Conservation (phyloP, 2,797 vertebrate species). For the Antrozous pallidus region DNA sequence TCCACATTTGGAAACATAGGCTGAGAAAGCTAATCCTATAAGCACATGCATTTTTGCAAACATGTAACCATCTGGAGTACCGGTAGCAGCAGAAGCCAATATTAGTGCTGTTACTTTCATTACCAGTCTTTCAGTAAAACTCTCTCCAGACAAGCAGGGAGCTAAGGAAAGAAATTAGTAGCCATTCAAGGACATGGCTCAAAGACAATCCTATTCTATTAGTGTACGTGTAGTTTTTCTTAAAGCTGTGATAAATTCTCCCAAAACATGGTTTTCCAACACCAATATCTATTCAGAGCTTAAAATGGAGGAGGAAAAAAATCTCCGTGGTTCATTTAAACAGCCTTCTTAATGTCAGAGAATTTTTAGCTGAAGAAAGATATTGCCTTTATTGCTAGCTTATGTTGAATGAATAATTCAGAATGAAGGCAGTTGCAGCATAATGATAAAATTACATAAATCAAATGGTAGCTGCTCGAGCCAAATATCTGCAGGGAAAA, state of each 20-base stretch:
- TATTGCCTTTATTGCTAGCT: conserved; percentile 52
- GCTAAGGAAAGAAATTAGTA: conserved; percentile 70
- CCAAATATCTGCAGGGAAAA: neutral
- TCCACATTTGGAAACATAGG: conserved; percentile 65
- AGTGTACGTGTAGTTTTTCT: conserved; percentile 60
- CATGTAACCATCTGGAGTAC: conserved; percentile 77
- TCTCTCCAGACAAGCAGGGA: conserved; percentile 66
- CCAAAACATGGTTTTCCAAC: conserved; percentile 49
- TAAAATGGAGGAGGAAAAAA: conserved; percentile 58
- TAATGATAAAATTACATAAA: conserved; percentile 70
- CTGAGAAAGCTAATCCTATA: conserved; percentile 73
- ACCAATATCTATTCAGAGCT: conserved; percentile 60
- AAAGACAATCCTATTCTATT: conserved; percentile 76
- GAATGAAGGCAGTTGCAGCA: conserved; percentile 60
- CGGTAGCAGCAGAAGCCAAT: conserved; percentile 77
- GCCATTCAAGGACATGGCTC: conserved; percentile 63
- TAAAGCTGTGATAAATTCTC: conserved; percentile 60
- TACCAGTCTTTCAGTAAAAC: conserved; percentile 68
- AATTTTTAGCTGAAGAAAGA: conserved; percentile 53
- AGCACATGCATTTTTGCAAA: conserved; percentile 75
- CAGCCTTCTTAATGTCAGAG: conserved; percentile 40
- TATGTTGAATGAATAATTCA: conserved; percentile 67
- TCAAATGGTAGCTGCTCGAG: conserved; percentile 52
- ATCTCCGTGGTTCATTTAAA: conserved; percentile 59
- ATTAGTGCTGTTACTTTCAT: conserved; percentile 74